Evolutionary conservation across 2,113 vertebrate genomes (phyloP).

Genomic region (Tupaia chinensis): DNA sequence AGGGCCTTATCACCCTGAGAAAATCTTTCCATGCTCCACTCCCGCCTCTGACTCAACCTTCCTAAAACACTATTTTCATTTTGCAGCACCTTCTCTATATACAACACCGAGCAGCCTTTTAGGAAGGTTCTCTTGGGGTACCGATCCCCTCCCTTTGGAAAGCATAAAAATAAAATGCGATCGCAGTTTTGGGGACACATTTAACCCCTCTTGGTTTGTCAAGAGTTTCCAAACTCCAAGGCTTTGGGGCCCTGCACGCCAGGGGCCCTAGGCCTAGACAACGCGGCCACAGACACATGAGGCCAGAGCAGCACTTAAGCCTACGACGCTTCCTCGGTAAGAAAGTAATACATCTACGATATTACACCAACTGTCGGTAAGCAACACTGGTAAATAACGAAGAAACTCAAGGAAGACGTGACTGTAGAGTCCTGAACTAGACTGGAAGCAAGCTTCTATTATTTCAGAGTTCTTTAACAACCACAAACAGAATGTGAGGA

Average conservation of each 20-base stretch:
- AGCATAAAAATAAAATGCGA: background rate
- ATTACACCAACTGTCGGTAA: background rate
- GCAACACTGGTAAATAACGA: background rate
- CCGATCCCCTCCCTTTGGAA: background rate
- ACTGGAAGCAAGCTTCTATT: background rate
- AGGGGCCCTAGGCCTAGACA: background rate
- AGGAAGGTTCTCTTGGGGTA: background rate
- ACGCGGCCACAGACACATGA: accelerated
- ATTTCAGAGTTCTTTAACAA: background rate
- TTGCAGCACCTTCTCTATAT: background rate
- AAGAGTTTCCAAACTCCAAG: background rate
- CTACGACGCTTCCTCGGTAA: background rate
- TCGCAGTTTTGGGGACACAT: background rate
- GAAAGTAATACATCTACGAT: background rate
- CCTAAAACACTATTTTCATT: background rate
- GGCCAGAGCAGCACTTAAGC: background rate
- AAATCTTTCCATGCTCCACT: slow-evolving; percentile 50
- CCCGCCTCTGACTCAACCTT: slow-evolving; percentile 55
- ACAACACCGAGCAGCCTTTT: background rate
- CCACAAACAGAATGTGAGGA: background rate
- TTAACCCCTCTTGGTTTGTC: background rate
- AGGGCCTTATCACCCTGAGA: slow-evolving; percentile 62
- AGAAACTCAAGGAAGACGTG: background rate
- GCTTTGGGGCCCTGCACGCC: background rate
- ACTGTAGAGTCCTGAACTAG: background rate